These are phyloP conservation scores for Caenorhabditis inopinata DNA, from an alignment of 1,140 invertebrate species.

Conservation along the genomic window DNA sequence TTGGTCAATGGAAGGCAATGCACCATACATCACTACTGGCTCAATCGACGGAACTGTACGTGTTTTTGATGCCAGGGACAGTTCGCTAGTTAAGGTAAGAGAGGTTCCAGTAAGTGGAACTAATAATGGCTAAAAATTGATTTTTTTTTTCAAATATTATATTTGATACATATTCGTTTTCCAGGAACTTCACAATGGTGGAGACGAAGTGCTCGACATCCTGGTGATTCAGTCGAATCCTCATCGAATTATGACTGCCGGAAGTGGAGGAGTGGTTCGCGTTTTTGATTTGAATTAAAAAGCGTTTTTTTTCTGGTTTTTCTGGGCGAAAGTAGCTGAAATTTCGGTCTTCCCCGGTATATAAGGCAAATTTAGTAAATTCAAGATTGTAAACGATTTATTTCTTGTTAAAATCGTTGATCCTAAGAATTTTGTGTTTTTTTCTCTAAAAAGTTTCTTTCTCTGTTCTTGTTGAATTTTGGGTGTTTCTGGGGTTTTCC, in stretches of 20 bases:
- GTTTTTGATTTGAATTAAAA: constrained; percentile 42
- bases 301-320: background rate
- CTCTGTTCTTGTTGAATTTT: no score
- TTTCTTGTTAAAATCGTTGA: no score
- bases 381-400: background rate
- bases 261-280: constrained; percentile 42
- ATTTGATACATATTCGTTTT: background rate
- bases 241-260: constrained; percentile 37
- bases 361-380: background rate
- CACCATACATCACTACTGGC: constrained; percentile 17
- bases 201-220: constrained; percentile 47
- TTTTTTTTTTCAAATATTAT: background rate
- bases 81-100: constrained; percentile 44
- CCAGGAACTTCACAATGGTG: constrained; percentile 43
- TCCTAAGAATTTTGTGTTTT: no score
- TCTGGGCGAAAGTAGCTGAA: background rate
- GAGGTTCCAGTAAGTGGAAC: no score
- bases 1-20: constrained; percentile 29
- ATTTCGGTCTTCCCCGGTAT: background rate
- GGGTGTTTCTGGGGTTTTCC: no score
- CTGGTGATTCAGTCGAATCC: constrained; percentile 32
- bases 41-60: constrained; percentile 46
- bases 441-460: no score
- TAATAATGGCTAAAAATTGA: no score
- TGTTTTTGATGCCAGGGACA: constrained; percentile 48